Base-by-base conservation (phyloP, 2,113 vertebrate genomes). In the Ondatra zibethicus region DNA sequence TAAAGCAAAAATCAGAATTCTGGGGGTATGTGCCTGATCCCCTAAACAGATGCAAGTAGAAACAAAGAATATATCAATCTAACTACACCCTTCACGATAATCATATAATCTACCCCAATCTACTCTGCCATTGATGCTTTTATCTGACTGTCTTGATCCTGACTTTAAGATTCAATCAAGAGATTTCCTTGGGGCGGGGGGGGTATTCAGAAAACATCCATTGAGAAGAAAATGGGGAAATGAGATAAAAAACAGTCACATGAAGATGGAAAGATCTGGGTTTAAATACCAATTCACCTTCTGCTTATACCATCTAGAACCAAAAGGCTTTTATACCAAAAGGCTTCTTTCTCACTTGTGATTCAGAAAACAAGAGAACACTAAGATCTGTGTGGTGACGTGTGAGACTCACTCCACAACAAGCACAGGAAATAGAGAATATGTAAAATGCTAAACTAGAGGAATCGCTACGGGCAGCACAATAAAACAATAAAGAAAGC, bases 1-100 rank as follows among this genome's bases (percentile, higher is more conserved):
- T 93, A 63, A 94, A 25, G 94, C 31, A 91, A 96, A 92, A 84
- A 88, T n/a, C 68, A 91, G 29, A 84, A 96, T 87, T 52, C 23
- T 76, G 66, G 86, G 82, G 21, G 93, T 86, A 91, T 13, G 12
- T 89, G 77, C 68, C 58, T 82, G 61, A 68, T 31, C 92, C 29
- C 33, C 29, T 78, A 27, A 92, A 94, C 7, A 42, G 21, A 91
- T 55, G 7, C 45, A 80, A 95, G 6, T 23, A 52, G 42, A 25
- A 23, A 72, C 50, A 33, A 84, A 36, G 42, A 50, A 63, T 84
- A 23, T 7, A 91, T 86, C 87, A 86, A 39, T 81, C 72, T 94
- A 61, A 55, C 72, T n/a, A 94, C 75, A 65, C 73, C 42, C 82
- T 73, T 47, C 33, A 87, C 76, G 65, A 92, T 33, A 95, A 96